A percentile compares a stretch with the other conserved stretches of the same genome.
Conservation (phyloP, 2,888 invertebrate species). For the Drosophila neonasuta region DNA sequence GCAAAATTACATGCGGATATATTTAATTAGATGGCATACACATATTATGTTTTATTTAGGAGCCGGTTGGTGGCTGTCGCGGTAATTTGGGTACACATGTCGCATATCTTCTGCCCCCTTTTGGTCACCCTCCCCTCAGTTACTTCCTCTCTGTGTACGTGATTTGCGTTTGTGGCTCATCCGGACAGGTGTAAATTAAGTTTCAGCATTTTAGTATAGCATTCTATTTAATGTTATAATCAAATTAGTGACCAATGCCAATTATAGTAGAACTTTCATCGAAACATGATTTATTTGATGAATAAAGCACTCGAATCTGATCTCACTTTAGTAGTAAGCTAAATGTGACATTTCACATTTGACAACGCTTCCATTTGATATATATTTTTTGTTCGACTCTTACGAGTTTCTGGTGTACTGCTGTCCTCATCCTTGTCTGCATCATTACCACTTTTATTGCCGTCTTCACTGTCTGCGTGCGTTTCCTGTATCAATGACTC, state of each 20-base stretch:
- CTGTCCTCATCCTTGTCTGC: slow-evolving; percentile 34
- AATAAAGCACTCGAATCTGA: not conserved
- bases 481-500: slow-evolving; percentile 67
- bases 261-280: not conserved
- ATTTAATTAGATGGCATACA: slow-evolving; percentile 72
- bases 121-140: not conserved
- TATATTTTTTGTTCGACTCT: slow-evolving; percentile 9
- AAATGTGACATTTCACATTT: slow-evolving; percentile 31
- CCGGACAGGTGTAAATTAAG: slow-evolving; percentile 51
- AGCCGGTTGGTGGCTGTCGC: slow-evolving; percentile 26
- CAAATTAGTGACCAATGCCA: slow-evolving; percentile 15
- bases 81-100: slow-evolving; percentile 49
- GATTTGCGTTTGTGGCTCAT: slow-evolving; percentile 50
- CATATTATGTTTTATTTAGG: slow-evolving; percentile 58
- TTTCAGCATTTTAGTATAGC: slow-evolving; percentile 42
- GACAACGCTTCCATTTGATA: slow-evolving; percentile 44
- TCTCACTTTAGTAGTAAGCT: not conserved
- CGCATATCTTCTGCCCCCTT: slow-evolving; percentile 19
- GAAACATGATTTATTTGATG: slow-evolving; percentile 14
- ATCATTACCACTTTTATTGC: slow-evolving; percentile 73
- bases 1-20: slow-evolving; percentile 65
- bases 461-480: slow-evolving; percentile 56
- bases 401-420: slow-evolving; percentile 6
- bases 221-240: slow-evolving; percentile 22
- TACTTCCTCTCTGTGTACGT: slow-evolving; percentile 17